Base-by-base conservation (phyloP, 1,140 invertebrate genomes). In the Hyles vespertilio region DNA sequence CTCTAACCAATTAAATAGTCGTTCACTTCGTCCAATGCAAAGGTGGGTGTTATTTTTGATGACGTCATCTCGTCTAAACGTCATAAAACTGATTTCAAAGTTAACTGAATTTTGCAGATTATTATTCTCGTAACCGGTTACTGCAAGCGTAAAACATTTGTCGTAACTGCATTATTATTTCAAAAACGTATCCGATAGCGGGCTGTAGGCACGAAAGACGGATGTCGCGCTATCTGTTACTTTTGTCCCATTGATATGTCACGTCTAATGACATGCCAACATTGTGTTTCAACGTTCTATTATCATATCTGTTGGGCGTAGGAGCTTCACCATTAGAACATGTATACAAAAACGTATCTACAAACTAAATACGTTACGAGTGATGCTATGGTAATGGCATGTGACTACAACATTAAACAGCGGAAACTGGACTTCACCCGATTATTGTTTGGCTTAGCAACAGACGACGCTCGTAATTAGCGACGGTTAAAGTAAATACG, bases 191-290 rank as follows among this genome's bases (percentile, higher is more conserved):
- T 47, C n/a, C 9, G 10, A 47, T 10, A 34, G 2, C 32, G 11
- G 32, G 32, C 22, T 51, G 62, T 57, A 58, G 51, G 44, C 52
- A 63, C 56, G 59, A 61, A 70, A 68, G 66, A 61, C 74, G 74
- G 72, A 77, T 74, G 70, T 71, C 45, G 53, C 54, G 70, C 67
- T 79, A 81, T 79, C 72, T 77, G 51, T 59, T 22, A 54, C 59
- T 65, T 66, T 69, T 48, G 66, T 71, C 54, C 66, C 63, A 77
- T 75, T 78, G 77, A 81, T 76, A 83, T 74, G 78, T 72, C 80
- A 83, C 72, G 74, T 75, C 69, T 70, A 68, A 60, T 68, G 61
- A 69, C 66, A 63, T 63, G 56, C 50, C 65, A 72, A 77, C 70
- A 79, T 69, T 75, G 64, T 71, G 58, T 71, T 67, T 64, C 54